Conservation (phyloP, 1,140 invertebrate species). For the Cydia pomonella region DNA sequence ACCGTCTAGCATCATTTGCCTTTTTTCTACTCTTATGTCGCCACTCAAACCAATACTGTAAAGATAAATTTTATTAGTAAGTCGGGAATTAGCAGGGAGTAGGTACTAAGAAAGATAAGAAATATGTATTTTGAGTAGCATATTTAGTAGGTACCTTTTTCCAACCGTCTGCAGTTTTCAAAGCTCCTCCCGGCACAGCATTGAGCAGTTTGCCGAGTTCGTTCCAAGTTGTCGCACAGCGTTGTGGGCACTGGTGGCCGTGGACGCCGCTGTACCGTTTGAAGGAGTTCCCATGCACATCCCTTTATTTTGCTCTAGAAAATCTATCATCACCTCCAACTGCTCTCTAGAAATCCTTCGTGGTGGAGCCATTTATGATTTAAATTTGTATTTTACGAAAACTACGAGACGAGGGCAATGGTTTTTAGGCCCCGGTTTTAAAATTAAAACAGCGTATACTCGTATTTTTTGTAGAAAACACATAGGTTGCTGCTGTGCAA, state of each 20-base stretch:
- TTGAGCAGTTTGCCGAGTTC: slow-evolving; percentile 62
- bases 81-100: background rate
- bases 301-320: slow-evolving; percentile 65
- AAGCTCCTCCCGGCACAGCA: slow-evolving; percentile 56
- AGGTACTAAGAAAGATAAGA: slow-evolving; percentile 25
- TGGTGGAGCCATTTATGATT: slow-evolving; percentile 65
- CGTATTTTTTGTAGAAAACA: background rate
- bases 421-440: background rate
- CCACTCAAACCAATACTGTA: slow-evolving; percentile 75
- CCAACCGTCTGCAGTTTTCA: slow-evolving; percentile 67
- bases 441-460: background rate
- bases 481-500: background rate
- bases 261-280: slow-evolving; percentile 30
- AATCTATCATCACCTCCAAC: slow-evolving; percentile 66
- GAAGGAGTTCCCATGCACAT: slow-evolving; percentile 58
- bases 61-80: slow-evolving; percentile 34
- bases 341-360: slow-evolving; percentile 63
- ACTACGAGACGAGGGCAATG: too few relatives aligned
- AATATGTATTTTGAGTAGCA: background rate
- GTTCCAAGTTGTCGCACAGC: slow-evolving; percentile 61
- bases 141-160: slow-evolving; percentile 54
- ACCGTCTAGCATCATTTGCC: slow-evolving; percentile 57
- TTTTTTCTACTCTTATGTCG: slow-evolving; percentile 72
- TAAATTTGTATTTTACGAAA: background rate
- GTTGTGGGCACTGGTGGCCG: slow-evolving; percentile 52